Evolutionary conservation across 1,140 invertebrate species (phyloP), one percentile per base, ranked within the genome.

Genomic region (Phymorhynchus buccinoides): DNA sequence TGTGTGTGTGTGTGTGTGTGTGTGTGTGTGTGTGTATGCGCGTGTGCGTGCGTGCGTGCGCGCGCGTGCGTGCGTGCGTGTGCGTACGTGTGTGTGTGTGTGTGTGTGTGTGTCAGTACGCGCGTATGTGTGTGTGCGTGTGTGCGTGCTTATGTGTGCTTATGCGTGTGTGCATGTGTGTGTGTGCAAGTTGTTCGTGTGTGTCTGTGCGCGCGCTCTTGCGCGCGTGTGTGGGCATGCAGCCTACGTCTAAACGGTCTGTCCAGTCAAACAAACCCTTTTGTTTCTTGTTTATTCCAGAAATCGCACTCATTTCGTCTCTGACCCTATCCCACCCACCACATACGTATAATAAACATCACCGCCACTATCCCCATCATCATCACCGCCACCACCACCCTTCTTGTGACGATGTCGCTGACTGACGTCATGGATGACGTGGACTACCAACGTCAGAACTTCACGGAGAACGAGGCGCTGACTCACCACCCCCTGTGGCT

Each of bases 361-460:
- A 27, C 9, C 22, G n/a, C 6, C 62, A 66, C n/a, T 3, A 66
- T 7, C 62, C 22, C 4, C n/a, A 7, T 66, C 22, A 18, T 18
- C n/a, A 27, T 66, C 62, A 18, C 4, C n/a, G n/a, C n/a, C 62
- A 27, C 22, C n/a, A 18, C n/a, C 62, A 66, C 22, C 7, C 62
- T 9, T 66, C 62, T 66, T 48, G 56, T 62, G 56, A 62, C 56
- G 56, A 91, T 90, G 88, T 83, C 89, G 6, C 71, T 90, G 88
- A 89, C 89, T 0, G 88, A 90, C 73, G 86, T 87, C 4, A 91
- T 91, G 89, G 88, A 91, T 52, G 89, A 90, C 41, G 84, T 90
- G 16, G 88, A 91, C 82, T 91, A 91, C 85, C 79, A 84, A 7
- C 81, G 83, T 16, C 86, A 86, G 37, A 89, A 91, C 52, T 92